Evolutionary conservation across 2,797 vertebrate species (phyloP).

Genomic region (Eurystomus glaucurus): DNA sequence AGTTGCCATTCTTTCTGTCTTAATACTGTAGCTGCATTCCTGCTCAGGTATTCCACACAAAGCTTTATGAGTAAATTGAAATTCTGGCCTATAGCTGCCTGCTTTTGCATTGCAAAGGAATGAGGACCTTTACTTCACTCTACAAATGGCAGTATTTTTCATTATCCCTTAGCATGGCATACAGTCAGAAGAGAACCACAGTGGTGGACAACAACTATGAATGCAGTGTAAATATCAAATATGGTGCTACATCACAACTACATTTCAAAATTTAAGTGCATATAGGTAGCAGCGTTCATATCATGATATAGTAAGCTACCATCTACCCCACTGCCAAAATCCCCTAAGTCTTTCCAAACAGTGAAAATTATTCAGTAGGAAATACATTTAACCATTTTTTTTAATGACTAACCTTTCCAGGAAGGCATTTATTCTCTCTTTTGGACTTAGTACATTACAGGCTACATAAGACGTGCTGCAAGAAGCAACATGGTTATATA

Average conservation of each 20-base stretch:
- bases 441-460: background rate
- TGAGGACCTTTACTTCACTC: background rate
- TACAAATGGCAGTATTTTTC: constrained; percentile 41
- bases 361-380: background rate
- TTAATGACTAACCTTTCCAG: background rate
- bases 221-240: background rate
- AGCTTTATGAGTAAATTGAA: background rate
- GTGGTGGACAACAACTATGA: background rate
- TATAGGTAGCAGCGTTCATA: background rate
- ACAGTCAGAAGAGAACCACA: background rate
- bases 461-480: background rate
- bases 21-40: background rate
- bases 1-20: background rate
- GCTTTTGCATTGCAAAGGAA: constrained; percentile 27
- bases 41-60: constrained; percentile 27
- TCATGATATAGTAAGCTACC: background rate
- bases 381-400: background rate
- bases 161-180: background rate
- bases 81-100: background rate
- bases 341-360: background rate
- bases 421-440: background rate
- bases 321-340: background rate
- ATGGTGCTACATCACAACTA: background rate
- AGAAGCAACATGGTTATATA: background rate
- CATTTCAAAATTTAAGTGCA: background rate